Base-by-base conservation (phyloP, 37 sponge, comb jelly and placozoan genomes). In the Agelas oroides region DNA sequence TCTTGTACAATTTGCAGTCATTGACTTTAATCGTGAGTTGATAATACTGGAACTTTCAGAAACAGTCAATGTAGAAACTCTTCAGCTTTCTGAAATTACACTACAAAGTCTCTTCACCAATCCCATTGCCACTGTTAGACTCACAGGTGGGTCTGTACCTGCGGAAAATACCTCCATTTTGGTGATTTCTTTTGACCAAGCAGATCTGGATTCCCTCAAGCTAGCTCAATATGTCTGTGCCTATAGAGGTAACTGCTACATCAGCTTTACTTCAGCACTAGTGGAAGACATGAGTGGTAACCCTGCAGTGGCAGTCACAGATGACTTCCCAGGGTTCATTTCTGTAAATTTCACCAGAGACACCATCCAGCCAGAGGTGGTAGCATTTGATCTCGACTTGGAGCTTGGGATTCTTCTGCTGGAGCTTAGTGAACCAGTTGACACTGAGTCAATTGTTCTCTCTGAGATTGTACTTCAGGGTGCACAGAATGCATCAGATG, bases 201-300 rank as follows among this genome's bases (percentile, higher is more conserved):
- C 36, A 18, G 90, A 91, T 52, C 28, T 97, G 41, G 92, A 92
- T 78, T 16, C 75, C 17, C 39, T 97, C 63, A 94, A 97, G 80
- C 75, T 79, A 16, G 74, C 75, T 17, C 24, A 57, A 14, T 58
- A 80, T 55, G 90, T 92, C 58, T 97, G 97, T 60, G 68, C 75
- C 37, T 80, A 89, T 77, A 78, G 92, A 70, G 97, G 97, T 1
- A 89, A 91, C 67, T 97, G 97, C 65, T 97, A 97, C 52, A 63
- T 94, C 25, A 55, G 66, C 31, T 92, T 97, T 62, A 84, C 84
- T 15, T 41, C 54, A 12, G 73, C 53, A 13, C 73, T 97, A 28
- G 89, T 92, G 36, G 65, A 58, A n/a, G 97, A 97, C 70, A 92
- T 94, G 92, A 84, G 84, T 54, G 70, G 71, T 16, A 91, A 89